Evolutionary conservation across 2,113 vertebrate species (phyloP).

Genomic region (Hymenochirus boettgeri): DNA sequence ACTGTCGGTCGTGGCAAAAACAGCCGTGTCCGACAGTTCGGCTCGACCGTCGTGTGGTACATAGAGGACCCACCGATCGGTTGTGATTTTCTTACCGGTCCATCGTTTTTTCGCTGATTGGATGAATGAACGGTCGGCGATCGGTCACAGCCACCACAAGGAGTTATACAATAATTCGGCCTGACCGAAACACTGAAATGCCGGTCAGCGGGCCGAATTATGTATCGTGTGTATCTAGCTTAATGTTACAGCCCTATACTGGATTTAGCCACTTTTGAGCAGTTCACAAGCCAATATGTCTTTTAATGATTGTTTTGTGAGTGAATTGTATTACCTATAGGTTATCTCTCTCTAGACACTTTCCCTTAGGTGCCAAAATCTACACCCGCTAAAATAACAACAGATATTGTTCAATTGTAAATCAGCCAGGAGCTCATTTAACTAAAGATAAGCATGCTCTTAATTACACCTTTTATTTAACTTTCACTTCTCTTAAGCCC

Average conservation of each 20-base stretch:
- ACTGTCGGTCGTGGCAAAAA: too few species aligned
- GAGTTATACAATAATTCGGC: too few species aligned
- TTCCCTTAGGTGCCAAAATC: not conserved
- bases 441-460: constrained; percentile 56
- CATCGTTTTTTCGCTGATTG: too few species aligned
- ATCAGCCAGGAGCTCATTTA: constrained; percentile 46
- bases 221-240: too few species aligned
- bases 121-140: too few species aligned
- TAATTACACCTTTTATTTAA: constrained; percentile 62
- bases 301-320: constrained; percentile 22
- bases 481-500: constrained; percentile 50
- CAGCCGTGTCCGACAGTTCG: too few species aligned
- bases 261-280: not conserved
- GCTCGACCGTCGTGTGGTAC: too few species aligned
- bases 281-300: not conserved
- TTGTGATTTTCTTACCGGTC: too few species aligned
- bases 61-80: too few species aligned
- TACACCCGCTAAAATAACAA: constrained; percentile 35
- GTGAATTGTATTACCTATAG: not conserved
- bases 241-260: not conserved
- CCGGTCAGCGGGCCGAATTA: too few species aligned
- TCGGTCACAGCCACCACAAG: too few species aligned
- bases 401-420: constrained; percentile 24
- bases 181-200: too few species aligned
- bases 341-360: constrained; percentile 7